Conservation (phyloP, 2,888 invertebrate genomes). For the Diarsia dahlii region DNA sequence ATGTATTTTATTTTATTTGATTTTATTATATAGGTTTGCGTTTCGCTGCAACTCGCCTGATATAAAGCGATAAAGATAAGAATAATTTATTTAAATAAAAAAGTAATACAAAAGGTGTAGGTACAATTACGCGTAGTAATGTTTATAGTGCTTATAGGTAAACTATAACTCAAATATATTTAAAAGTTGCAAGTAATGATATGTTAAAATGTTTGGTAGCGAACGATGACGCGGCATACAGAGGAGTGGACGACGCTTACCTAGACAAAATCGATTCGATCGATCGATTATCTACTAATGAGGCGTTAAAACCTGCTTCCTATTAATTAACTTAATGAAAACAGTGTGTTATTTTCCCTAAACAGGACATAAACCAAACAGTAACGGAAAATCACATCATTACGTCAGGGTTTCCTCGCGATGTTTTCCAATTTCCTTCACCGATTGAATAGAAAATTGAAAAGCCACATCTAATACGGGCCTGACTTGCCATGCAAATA, state of each 20-base stretch:
- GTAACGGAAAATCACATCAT: neutral
- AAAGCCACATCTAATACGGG: neutral
- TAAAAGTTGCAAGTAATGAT: no score
- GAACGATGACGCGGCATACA: neutral
- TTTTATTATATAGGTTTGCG: neutral
- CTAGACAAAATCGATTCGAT: neutral
- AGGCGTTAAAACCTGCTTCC: neutral
- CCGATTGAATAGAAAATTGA: conserved; percentile 9
- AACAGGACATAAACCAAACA: neutral
- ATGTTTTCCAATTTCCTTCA: conserved; percentile 27
- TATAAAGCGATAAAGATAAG: neutral
- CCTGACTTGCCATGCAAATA: conserved; percentile 12
- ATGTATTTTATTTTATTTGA: neutral
- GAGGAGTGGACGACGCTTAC: neutral
- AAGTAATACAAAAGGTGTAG: no score
- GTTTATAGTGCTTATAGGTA: no score
- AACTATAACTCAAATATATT: no score
- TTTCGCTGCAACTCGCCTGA: neutral
- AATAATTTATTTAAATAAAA: no score
- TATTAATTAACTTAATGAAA: neutral
- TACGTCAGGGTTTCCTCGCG: neutral
- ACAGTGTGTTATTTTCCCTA: neutral
- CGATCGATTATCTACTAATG: conserved; percentile 2
- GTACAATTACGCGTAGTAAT: no score
- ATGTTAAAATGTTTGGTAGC: no score